Base-by-base conservation (phyloP, 2,888 invertebrate genomes). In the Trachelus stipa region DNA sequence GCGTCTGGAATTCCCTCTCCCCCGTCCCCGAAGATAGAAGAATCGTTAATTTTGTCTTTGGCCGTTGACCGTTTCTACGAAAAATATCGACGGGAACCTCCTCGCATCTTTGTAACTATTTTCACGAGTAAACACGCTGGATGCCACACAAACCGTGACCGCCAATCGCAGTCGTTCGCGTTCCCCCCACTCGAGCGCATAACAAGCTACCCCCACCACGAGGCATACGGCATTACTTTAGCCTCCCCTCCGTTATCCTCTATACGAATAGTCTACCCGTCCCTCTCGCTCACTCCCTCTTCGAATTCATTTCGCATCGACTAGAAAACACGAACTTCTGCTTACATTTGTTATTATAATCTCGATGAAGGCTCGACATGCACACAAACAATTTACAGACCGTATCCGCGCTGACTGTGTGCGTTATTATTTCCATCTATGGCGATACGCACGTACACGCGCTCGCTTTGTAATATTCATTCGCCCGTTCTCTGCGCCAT, bases 301-400 rank as follows among this genome's bases (percentile, higher is more conserved):
- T 76, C 56, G 74, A 73, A 31, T 75, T 75, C 73, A 77, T 82
- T 78, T 80, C 79, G 76, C 76, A 68, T 56, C 76, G 69, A 31
- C 78, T 76, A 77, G 79, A 82, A 82, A 83, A 83, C 78, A 73
- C 71, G 71, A 78, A 79, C 79, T 82, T 82, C 78, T 76, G 77
- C 77, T 84, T 83, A 80, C 78, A 84, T 85, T 85, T 85, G 81
- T 85, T 85, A 85, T 85, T 84, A 81, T 84, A 85, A 85, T 84
- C 79, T 56, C 76, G 37, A 73, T 15, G 71, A 33, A 71, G 71
- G 71, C 31, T 56, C 56, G 31, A 33, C 71, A 71, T 31, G 71
- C 71, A 30, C 71, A 71, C 71, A 71, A 71, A 71, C 71, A 33
- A 33, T 33, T 33, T 71, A 71, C 33, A 71, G 31, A 71, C 33